Evolutionary conservation across 2,113 vertebrate species (phyloP).

Genomic region (Scatophagus argus): DNA sequence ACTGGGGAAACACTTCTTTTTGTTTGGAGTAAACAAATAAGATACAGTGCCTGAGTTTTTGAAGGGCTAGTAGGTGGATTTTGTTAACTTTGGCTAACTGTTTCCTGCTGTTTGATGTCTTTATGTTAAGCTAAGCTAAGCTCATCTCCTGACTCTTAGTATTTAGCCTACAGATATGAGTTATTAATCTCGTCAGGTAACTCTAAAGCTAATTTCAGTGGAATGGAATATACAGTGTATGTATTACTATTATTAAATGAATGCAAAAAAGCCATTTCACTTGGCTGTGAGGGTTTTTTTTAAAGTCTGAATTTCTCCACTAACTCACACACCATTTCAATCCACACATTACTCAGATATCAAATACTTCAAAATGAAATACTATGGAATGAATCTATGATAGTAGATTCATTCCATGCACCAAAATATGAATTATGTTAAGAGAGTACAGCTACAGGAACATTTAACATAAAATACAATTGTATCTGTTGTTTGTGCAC

Average conservation of each 20-base stretch:
- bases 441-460: not conserved
- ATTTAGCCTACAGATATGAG: too few species aligned
- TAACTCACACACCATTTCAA: not conserved
- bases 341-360: not conserved
- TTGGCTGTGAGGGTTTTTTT: not conserved
- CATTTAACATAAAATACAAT: not conserved
- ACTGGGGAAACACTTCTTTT: too few species aligned
- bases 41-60: too few species aligned
- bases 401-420: not conserved
- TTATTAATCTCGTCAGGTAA: too few species aligned
- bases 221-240: not conserved
- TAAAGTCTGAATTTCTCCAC: not conserved
- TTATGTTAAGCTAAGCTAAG: too few species aligned
- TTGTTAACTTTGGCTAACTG: too few species aligned
- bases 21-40: too few species aligned
- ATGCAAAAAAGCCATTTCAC: not conserved
- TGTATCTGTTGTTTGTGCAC: slow-evolving; percentile 21
- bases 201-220: not conserved
- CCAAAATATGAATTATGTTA: not conserved
- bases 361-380: too few species aligned
- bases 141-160: too few species aligned
- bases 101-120: too few species aligned
- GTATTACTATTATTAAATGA: not conserved
- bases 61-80: too few species aligned
- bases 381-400: too few species aligned